These are phyloP conservation scores for Carabus problematicus DNA, from an alignment of 2,888 invertebrate species.

Conservation along the genomic window DNA sequence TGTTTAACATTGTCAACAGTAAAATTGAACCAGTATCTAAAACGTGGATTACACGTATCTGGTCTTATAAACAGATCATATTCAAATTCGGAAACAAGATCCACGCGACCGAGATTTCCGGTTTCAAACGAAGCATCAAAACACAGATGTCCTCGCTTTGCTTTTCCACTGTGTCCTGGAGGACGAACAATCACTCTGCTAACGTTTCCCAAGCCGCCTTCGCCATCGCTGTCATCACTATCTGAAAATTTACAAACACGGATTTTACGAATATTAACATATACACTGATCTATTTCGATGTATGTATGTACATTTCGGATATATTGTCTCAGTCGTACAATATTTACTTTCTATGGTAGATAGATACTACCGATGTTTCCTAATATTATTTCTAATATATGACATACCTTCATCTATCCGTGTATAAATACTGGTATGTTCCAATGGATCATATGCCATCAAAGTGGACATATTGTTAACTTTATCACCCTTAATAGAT, in stretches of 20 bases:
- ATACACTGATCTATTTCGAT: too few species aligned
- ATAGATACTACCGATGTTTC: too few species aligned
- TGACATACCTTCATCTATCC: constrained; percentile 62
- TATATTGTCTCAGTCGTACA: too few species aligned
- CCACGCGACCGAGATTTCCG: constrained; percentile 95
- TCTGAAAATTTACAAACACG: constrained; percentile 63
- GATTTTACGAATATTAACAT: not conserved
- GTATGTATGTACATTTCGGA: too few species aligned
- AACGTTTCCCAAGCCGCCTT: constrained; percentile 93
- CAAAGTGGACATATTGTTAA: constrained; percentile 35
- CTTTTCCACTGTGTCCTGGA: constrained; percentile 92
- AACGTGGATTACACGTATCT: constrained; percentile 93
- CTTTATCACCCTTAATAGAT: not conserved
- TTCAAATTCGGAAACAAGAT: constrained; percentile 91
- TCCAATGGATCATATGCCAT: constrained; percentile 54
- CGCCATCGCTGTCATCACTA: constrained; percentile 91
- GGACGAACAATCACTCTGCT: constrained; percentile 87
- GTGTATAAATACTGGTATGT: constrained; percentile 72
- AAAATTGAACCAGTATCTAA: constrained; percentile 97
- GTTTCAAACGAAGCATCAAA: constrained; percentile 98
- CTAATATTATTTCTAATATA: too few species aligned
- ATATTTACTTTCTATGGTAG: too few species aligned
- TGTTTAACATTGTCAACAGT: constrained; percentile 94
- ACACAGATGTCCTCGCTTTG: constrained; percentile 94
- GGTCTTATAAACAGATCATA: constrained; percentile 96